These are phyloP conservation scores for Aricia agestis DNA, from an alignment of 1,140 invertebrate genomes.

Conservation along the genomic window DNA sequence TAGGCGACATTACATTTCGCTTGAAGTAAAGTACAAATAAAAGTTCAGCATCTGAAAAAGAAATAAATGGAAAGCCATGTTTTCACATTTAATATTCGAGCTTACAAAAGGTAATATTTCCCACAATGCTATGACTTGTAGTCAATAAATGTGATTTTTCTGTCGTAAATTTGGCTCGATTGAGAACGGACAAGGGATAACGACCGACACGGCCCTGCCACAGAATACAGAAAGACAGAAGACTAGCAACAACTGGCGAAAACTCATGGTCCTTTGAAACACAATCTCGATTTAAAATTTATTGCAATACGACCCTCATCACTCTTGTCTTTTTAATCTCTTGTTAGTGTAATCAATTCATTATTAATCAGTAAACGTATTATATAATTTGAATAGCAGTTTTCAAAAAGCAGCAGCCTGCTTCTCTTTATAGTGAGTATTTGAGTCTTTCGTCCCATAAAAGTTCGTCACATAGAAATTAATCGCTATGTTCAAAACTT, in stretches of 20 bases:
- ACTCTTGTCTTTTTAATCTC: no score
- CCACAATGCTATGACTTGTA: slow-evolving; percentile 5
- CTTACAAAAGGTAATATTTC: background rate
- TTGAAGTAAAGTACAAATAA: background rate
- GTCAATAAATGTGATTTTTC: slow-evolving; percentile 11
- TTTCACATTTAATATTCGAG: background rate
- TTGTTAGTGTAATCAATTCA: no score
- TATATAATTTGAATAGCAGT: no score
- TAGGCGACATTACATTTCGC: background rate
- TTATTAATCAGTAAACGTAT: no score
- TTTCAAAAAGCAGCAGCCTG: no score
- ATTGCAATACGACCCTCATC: no score
- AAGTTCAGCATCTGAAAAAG: background rate
- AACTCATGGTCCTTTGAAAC: background rate
- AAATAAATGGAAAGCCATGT: background rate
- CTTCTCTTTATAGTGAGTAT: no score
- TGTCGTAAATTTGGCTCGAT: slow-evolving; percentile 13
- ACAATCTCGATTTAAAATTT: no score
- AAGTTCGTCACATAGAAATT: no score
- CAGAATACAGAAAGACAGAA: background rate
- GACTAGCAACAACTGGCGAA: background rate
- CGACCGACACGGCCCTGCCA: background rate
- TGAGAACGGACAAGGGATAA: slow-evolving; percentile 10
- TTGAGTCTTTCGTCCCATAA: no score
- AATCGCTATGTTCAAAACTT: no score